Conservation (phyloP, 2,113 vertebrate genomes). For the Chaetura pelagica region DNA sequence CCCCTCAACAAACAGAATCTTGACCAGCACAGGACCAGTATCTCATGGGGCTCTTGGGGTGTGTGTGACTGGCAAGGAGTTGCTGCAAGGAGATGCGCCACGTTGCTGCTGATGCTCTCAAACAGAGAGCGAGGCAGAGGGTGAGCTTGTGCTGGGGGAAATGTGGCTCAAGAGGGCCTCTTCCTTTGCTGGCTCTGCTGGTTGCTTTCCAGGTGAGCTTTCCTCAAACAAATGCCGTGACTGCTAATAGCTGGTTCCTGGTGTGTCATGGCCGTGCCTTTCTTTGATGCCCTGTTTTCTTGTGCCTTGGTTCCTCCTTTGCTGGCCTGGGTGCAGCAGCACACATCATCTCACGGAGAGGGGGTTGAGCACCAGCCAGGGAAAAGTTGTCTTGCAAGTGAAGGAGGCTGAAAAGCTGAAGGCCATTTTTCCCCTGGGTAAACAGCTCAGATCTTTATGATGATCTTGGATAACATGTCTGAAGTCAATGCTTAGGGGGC, state of each 20-base stretch:
- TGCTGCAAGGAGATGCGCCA: too few species aligned
- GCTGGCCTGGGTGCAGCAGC: background rate
- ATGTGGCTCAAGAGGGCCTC: background rate
- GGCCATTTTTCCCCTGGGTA: background rate
- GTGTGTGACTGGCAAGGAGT: too few species aligned
- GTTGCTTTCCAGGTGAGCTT: background rate
- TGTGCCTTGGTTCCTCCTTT: background rate
- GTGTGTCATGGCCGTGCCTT: background rate
- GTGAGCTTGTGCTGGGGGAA: background rate
- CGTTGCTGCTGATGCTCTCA: background rate
- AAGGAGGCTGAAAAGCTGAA: background rate
- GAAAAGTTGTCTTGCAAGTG: background rate
- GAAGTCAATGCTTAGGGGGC: background rate
- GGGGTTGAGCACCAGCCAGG: background rate
- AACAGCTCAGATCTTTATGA: background rate
- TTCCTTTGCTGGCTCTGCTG: background rate
- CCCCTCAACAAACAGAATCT: accelerated
- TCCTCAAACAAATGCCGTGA: background rate
- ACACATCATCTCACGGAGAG: accelerated
- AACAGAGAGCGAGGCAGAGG: background rate
- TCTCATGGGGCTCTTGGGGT: accelerated
- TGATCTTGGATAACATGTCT: background rate
- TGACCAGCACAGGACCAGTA: accelerated
- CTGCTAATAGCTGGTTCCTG: background rate
- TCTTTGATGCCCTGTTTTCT: background rate